phyloP scores from a whole-genome alignment of 1,140 invertebrate genomes.

The Thalassaphorura encarpata region DNA sequence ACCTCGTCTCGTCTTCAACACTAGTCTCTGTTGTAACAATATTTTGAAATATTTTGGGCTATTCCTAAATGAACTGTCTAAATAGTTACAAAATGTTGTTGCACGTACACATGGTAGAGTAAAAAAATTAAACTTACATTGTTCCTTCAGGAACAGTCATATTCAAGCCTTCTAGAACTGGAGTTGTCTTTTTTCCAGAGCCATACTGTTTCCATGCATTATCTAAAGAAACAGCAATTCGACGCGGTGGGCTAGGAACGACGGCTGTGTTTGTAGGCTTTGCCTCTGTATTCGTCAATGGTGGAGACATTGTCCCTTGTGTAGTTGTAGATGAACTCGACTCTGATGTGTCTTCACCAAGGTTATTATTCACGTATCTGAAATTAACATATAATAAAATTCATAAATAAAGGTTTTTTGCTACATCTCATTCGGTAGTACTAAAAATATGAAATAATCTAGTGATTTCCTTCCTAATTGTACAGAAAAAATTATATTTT shows the following conservation, averaged over 20 bases:
- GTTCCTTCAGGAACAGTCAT: conserved; percentile 85
- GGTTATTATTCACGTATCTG: conserved; percentile 31
- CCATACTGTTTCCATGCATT: conserved; percentile 80
- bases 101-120: too few species aligned
- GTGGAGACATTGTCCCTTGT: conserved; percentile 17
- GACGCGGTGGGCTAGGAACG: conserved; percentile 37
- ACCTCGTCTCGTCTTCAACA: too few species aligned
- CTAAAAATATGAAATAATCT: too few species aligned
- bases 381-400: conserved; percentile 1
- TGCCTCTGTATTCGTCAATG: conserved; percentile 23
- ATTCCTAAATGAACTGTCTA: too few species aligned
- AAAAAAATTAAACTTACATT: conserved; percentile 63
- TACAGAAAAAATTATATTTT: background rate
- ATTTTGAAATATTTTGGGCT: too few species aligned
- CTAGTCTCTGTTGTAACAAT: too few species aligned
- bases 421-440: too few species aligned
- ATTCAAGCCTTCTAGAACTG: conserved; percentile 72
- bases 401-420: too few species aligned
- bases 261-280: conserved; percentile 25
- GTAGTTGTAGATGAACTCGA: background rate
- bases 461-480: too few species aligned
- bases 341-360: conserved; percentile 26
- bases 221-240: conserved; percentile 70
- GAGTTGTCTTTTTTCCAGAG: conserved; percentile 59
- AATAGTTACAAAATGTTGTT: too few species aligned